These are phyloP conservation scores for Tylochromis polylepis DNA, from an alignment of 2,113 vertebrate species.

Conservation along the genomic window DNA sequence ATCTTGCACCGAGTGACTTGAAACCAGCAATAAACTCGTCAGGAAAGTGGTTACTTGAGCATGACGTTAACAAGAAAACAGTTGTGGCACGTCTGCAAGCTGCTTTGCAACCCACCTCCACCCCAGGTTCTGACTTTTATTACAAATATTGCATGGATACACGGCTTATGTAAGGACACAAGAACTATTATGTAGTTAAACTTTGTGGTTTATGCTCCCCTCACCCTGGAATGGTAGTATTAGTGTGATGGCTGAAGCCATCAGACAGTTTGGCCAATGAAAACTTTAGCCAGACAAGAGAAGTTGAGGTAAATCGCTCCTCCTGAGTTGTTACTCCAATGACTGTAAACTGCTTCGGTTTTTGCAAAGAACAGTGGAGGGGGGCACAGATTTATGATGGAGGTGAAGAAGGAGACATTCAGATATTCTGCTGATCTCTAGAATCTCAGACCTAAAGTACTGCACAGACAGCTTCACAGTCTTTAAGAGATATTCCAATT, in stretches of 20 bases:
- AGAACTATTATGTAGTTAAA: background rate
- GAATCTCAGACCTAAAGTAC: background rate
- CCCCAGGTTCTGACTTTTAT: background rate
- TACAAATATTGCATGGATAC: background rate
- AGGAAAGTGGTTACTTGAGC: background rate
- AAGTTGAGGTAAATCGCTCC: background rate
- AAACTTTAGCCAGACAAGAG: background rate
- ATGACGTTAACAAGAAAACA: background rate
- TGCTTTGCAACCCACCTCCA: background rate
- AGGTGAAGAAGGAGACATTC: background rate
- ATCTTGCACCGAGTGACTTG: background rate
- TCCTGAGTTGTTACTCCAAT: background rate
- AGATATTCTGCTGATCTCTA: background rate
- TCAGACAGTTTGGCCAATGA: background rate
- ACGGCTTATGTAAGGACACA: rapidly evolving
- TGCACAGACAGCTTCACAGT: background rate
- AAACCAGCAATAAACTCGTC: background rate
- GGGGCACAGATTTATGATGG: background rate
- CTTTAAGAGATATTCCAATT: background rate
- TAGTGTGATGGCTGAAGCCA: no score
- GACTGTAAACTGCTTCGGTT: background rate
- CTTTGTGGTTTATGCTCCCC: rapidly evolving
- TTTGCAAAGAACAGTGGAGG: background rate
- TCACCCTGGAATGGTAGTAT: no score
- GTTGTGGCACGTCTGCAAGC: background rate